These are phyloP conservation scores for Manacus vitellinus DNA, from an alignment of 2,113 vertebrate species.

Conservation along the genomic window DNA sequence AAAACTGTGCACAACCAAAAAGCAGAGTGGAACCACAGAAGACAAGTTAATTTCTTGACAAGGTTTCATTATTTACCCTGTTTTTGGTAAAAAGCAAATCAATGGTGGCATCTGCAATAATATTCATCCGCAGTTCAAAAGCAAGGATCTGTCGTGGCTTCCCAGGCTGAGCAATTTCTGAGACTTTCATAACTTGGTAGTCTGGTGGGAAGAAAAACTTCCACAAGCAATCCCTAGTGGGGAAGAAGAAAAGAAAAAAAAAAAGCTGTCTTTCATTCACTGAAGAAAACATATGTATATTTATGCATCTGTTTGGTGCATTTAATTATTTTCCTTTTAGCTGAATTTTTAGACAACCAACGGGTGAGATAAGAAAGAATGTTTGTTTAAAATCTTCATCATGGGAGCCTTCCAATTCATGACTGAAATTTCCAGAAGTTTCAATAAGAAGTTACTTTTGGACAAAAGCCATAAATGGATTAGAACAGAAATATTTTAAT, in stretches of 20 bases:
- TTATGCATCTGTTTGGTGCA: background rate
- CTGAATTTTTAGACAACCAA: background rate
- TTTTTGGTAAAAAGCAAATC: slow-evolving; percentile 99
- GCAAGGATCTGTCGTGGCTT: slow-evolving; percentile 93
- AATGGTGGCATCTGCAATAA: slow-evolving; percentile 97
- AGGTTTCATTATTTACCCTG: slow-evolving; percentile 79
- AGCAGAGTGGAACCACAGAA: background rate
- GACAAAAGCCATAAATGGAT: background rate
- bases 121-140: slow-evolving; percentile 98
- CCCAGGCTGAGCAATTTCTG: slow-evolving; percentile 87
- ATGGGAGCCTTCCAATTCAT: background rate
- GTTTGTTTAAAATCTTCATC: background rate
- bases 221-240: slow-evolving; percentile 91
- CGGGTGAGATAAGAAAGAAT: background rate
- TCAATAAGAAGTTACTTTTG: background rate
- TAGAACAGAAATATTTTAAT: background rate
- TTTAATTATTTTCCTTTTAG: background rate
- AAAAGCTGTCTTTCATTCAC: background rate
- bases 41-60: background rate
- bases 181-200: slow-evolving; percentile 93
- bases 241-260: background rate
- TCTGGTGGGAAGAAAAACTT: slow-evolving; percentile 98
- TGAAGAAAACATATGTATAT: background rate
- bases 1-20: background rate
- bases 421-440: background rate